Base-by-base conservation (phyloP, 2,888 invertebrate species). In the Gordius sp. region DNA sequence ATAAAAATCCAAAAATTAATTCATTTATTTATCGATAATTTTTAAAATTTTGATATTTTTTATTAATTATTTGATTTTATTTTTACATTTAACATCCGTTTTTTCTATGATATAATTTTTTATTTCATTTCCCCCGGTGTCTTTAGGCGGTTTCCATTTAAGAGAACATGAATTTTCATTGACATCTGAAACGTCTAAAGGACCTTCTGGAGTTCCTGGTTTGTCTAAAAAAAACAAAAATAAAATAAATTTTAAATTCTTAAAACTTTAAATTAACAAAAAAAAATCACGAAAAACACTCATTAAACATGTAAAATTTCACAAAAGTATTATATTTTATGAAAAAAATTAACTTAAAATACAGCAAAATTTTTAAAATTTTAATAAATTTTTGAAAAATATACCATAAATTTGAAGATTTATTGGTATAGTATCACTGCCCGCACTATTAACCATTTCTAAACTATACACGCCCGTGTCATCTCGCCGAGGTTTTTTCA, bases 381-480 rank as follows among this genome's bases (percentile, higher is more conserved):
- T 52, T 13, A 13, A 13, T 20, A 13, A 52, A 13, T n/a, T 55
- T 4, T 4, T 52, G 20, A n/a, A 41, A 41, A 41, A 47, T 4
- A 16, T 57, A 24, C 55, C 25, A 57, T 57, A 16, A 4, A 47
- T 71, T 60, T 67, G 68, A 58, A 74, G 64, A 56, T 70, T 71
- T 61, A 74, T 67, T n/a, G 73, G 72, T 18, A 72, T 69, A 53
- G 66, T 65, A 39, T 68, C 69, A 26, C 68, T 66, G 33, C 99
- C 99, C 68, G 85, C 87, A 33, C 78, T 81, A 68, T 99, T 99
- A 23, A 80, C 77, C 58, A 99, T 72, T 67, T 82, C 83, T 60
- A 99, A 78, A 69, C 85, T 82, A 71, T 91, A 99, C 64, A 79
- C 78, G 55, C 93, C 97, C 2, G 69, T 65, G 61, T 86, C 81